Evolutionary conservation across 1,140 invertebrate genomes (phyloP), one percentile per base, ranked within the genome.

Genomic region (Eupristina koningsbergeri): DNA sequence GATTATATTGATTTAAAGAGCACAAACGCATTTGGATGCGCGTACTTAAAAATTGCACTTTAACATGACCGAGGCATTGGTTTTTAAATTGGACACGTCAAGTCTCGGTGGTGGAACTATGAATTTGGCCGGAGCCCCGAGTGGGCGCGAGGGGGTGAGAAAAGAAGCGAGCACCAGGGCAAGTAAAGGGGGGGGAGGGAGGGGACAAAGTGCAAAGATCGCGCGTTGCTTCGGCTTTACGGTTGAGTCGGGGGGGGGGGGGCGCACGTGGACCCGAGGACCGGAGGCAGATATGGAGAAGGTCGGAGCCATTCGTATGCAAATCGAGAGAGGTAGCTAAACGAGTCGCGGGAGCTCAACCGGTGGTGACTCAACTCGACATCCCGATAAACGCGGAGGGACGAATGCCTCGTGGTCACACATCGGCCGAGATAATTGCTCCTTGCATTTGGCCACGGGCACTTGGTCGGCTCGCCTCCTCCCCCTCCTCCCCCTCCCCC

Each of bases 301-400:
- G 90, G 89, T 87, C 89, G 88, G 86, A 87, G 86, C 87, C 87
- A 90, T 91, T 91, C 87, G 89, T 90, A 91, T 91, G 90, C 88
- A 88, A 91, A 91, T 91, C 86, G 76, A 74, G 78, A 53, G 84
- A 84, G 83, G 84, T 63, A 79, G 84, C 79, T 73, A 86, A 88
- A 84, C 80, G 81, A 86, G 86, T 69, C 47, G 86, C 81, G 73
- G 83, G 63, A 11, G 63, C 75, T n/a, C n/a, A n/a, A n/a, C n/a
- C n/a, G n/a, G n/a, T n/a, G n/a, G n/a, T n/a, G n/a, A n/a, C n/a
- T n/a, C n/a, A n/a, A n/a, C n/a, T n/a, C 0, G 36, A 9, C 15
- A 81, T 85, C 85, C 86, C 85, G 85, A 86, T 85, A 81, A 84
- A 86, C 86, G 86, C 81, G 88, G 87, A 87, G 87, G 85, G 83